Percentiles rank a stretch among this genome's conserved stretches.
phyloP scores from a whole-genome alignment of 1,140 invertebrate species.

The Anastrepha ludens region DNA sequence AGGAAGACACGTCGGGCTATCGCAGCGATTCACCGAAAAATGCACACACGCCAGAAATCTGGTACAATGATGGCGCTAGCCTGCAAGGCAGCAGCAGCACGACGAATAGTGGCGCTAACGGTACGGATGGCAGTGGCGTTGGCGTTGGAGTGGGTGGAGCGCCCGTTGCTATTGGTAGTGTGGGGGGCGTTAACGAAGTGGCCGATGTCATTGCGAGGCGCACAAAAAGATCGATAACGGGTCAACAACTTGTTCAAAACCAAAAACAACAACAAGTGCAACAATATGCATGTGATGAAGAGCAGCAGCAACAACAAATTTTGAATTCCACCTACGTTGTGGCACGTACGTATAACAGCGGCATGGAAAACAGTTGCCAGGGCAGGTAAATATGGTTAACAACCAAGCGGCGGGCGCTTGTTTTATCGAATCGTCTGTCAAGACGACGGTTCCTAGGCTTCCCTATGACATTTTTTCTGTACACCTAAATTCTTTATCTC shows the following conservation, averaged over 20 bases:
- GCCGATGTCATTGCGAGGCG: constrained; percentile 62
- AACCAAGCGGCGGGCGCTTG: background rate
- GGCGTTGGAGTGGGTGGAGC: constrained; percentile 14
- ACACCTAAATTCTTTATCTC: background rate
- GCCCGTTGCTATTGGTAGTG: background rate
- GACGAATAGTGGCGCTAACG: constrained; percentile 58
- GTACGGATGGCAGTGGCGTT: constrained; percentile 51
- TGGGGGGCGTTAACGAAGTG: constrained; percentile 54
- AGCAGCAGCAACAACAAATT: constrained; percentile 54
- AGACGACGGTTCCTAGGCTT: constrained; percentile 8
- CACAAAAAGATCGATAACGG: constrained; percentile 64
- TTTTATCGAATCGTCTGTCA: constrained; percentile 3
- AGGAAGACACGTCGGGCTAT: constrained; percentile 81
- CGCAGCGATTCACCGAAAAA: constrained; percentile 79
- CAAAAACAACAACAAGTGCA: constrained; percentile 53
- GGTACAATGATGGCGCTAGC: constrained; percentile 70
- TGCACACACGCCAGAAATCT: constrained; percentile 71
- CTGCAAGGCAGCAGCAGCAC: constrained; percentile 66
- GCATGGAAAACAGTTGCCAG: constrained; percentile 51
- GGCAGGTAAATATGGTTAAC: constrained; percentile 29
- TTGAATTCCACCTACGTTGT: constrained; percentile 35
- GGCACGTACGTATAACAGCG: constrained; percentile 24
- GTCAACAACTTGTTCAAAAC: constrained; percentile 56
- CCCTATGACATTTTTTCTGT: background rate
- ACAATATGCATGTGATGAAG: constrained; percentile 18